Base-by-base conservation (phyloP, 2,888 invertebrate species). In the Cyaniris semiargus region DNA sequence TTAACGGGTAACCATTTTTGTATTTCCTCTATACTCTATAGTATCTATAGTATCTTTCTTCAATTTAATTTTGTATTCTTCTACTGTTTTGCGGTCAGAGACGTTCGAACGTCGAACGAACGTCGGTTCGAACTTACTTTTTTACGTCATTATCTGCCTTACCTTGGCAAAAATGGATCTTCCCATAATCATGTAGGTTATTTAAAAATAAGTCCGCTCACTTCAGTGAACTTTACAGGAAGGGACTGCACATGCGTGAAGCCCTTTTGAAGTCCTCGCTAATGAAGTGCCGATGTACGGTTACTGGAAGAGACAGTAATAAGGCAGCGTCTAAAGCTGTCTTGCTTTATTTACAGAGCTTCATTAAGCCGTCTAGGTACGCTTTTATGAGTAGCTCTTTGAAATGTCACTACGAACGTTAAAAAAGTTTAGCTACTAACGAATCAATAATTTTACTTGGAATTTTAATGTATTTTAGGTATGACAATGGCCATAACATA, bases 211-310 rank as follows among this genome's bases (percentile, higher is more conserved):
- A 58, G 13, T 77, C 77, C 44, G 58, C 13, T 81, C 86, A 84
- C 80, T 85, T 78, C 80, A 82, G 74, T 82, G 84, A 80, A 81
- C 83, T 84, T 83, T 81, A 83, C 81, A 84, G 79, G 79, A 82
- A 84, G 81, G 8, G 82, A 81, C 82, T 83, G 85, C 88, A 88
- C 87, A 88, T 89, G 90, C 88, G 90, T 90, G 83, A 88, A 87
- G 76, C 53, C 77, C 76, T 82, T 83, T 83, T 83, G 83, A 82
- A 80, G 78, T 81, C 60, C 38, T 58, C 75, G 76, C 77, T 70
- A 76, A 76, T 78, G 77, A 79, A 72, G 60, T 66, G 48, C 34
- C 70, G 78, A 74, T n/a, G 70, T 77, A 71, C 10, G 38, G 23
- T 72, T 18, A 23, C 79, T 79, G 66, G 79, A 79, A 78, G 71